Evolutionary conservation across 2,113 vertebrate species (phyloP).

Genomic region (Benitochromis conjunctus): DNA sequence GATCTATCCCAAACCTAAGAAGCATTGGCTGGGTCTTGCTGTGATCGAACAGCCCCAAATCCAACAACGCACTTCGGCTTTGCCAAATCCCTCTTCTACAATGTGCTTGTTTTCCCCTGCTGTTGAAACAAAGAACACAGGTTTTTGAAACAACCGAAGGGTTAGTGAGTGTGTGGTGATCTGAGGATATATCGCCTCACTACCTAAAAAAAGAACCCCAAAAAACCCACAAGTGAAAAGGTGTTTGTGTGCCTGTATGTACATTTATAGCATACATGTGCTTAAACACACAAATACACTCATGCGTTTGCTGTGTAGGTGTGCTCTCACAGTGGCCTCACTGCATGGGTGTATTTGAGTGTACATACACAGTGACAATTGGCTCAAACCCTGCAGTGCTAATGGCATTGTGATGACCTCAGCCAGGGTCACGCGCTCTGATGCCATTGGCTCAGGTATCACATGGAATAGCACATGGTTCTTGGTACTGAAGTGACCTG

Average conservation of each 20-base stretch:
- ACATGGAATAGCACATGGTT: constrained; percentile 58
- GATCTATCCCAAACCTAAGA: constrained; percentile 56
- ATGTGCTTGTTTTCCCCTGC: constrained; percentile 53
- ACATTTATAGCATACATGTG: background rate
- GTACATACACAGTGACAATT: constrained; percentile 16
- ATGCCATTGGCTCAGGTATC: constrained; percentile 34
- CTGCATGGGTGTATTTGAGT: constrained; percentile 15
- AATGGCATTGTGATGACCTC: constrained; percentile 51
- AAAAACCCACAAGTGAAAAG: background rate
- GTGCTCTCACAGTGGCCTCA: background rate
- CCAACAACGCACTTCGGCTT: constrained; percentile 40
- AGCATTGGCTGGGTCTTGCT: constrained; percentile 38
- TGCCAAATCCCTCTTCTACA: constrained; percentile 62
- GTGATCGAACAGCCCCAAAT: constrained; percentile 46
- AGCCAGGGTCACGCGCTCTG: constrained; percentile 15
- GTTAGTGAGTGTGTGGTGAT: constrained; percentile 20
- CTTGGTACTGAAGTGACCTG: constrained; percentile 40
- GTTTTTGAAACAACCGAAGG: constrained; percentile 43
- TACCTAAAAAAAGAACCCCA: background rate
- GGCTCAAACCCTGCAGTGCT: constrained; percentile 14
- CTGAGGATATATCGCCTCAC: background rate
- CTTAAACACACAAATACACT: background rate
- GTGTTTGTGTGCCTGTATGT: background rate
- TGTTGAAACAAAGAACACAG: constrained; percentile 58
- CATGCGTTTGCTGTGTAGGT: background rate